Evolutionary conservation across 2,797 vertebrate species (phyloP), one percentile per base, ranked within the genome.

Genomic region (Lemur catta): DNA sequence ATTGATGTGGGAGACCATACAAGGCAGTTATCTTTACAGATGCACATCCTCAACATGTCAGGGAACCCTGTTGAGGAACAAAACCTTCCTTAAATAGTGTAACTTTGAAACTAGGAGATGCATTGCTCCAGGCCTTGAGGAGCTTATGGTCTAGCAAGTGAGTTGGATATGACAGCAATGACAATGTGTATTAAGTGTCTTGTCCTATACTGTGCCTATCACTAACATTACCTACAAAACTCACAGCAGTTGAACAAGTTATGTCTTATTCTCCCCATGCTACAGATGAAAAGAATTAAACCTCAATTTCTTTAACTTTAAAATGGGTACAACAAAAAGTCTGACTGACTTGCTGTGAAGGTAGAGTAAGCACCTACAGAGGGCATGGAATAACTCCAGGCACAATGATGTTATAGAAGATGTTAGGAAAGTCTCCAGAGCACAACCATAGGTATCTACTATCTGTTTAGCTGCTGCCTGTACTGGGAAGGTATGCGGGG

Each of bases 1-100:
- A 41, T 89, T 82, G 82, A 94, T 90, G 67, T 93, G 69, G 41
- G 61, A 93, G 79, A 88, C 7, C 12, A 61, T 84, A 75, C 12
- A 52, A 87, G 50, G 57, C n/a, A 63, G 35, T 92, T 63, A 74
- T 95, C 48, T 93, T 79, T 72, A 91, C 95, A 84, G 82, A 89
- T 63, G 14, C 2, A 46, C 8, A 48, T 55, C 46, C 10, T 10
- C 18, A 79, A 13, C 10, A 50, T 94, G 14, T 57, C 55, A 91
- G n/a, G 18, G 9, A 12, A 75, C 4, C 2, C 33, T 75, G 38
- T 74, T 81, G 24, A 59, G 72, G 63, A 90, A 43, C 35, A 96
- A 89, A 90, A 79, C 0, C 11, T 75, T 24, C 18, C 59, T 86
- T 84, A 82, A n/a, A 91, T 13, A 61, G 69, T 41, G 0, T 93